phyloP scores from a whole-genome alignment of 2,113 vertebrate genomes.

The Esox niger region DNA sequence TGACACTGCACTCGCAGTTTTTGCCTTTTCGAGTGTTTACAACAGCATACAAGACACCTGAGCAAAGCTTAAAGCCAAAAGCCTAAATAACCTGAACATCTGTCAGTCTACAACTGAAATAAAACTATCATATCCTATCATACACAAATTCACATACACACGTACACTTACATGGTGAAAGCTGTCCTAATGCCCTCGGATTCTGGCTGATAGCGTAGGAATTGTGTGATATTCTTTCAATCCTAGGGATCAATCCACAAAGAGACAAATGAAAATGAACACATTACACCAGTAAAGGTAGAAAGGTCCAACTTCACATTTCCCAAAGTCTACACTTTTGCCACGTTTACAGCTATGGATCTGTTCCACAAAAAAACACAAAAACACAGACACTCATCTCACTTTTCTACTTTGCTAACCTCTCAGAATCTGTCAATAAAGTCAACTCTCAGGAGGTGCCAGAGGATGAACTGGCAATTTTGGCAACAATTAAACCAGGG shows the following conservation, averaged over 20 bases:
- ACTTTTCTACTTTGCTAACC: background rate
- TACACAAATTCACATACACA: background rate
- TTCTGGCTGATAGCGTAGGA: background rate
- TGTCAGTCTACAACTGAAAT: constrained; percentile 55
- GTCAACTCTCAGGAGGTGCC: constrained; percentile 34
- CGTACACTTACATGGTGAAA: constrained; percentile 1
- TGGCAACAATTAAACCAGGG: constrained; percentile 58
- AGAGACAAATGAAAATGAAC: background rate
- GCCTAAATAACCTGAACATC: constrained; percentile 65
- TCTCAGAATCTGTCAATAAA: constrained; percentile 46
- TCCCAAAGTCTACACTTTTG: too few species aligned
- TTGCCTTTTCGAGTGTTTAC: constrained; percentile 21
- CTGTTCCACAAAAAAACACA: background rate
- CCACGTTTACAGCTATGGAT: background rate
- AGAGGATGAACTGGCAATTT: constrained; percentile 55
- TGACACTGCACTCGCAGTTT: too few species aligned
- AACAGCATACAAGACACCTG: constrained; percentile 49
- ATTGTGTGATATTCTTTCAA: background rate
- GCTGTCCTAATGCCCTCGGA: background rate
- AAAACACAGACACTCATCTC: background rate
- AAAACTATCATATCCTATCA: constrained; percentile 50
- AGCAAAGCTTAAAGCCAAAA: constrained; percentile 35
- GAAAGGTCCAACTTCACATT: too few species aligned
- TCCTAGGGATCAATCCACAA: background rate
- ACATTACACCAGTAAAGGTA: background rate